Base-by-base conservation (phyloP, 2,797 vertebrate species). In the Fratercula arctica region DNA sequence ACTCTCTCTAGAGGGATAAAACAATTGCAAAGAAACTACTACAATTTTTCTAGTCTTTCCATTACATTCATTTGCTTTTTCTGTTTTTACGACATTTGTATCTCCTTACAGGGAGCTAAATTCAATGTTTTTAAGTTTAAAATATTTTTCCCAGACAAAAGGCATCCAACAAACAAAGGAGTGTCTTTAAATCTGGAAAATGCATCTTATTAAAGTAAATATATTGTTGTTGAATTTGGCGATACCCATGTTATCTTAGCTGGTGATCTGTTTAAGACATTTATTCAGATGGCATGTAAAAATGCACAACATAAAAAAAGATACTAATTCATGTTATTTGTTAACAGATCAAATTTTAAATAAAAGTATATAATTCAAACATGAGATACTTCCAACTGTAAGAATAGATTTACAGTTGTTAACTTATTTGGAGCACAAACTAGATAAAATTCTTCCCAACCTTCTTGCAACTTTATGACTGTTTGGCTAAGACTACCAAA, bases 191-290 rank as follows among this genome's bases (percentile, higher is more conserved):
- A 92, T 66, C 25, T 61, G 69, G 50, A 92, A 94, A 89, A 39
- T 70, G 18, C 7, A 41, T 67, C 53, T 74, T 85, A 68, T 8
- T 28, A 88, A 88, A 54, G 54, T 50, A 87, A 92, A 93, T 46
- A 46, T 11, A 74, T 63, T 81, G 68, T 25, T 92, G 85, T 56
- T 96, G 91, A 91, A 91, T 81, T 96, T 95, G 93, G 91, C 79
- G 66, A 61, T 39, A 74, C 33, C 35, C 4, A 0, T 89, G 72
- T 92, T 96, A 64, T 92, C 61, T 89, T 84, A 93, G 76, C 60
- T 90, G 76, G 76, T 69, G 54, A 63, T 60, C 69, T 91, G 43
- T 64, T 93, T 37, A 76, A 1, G 3, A 79, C 33, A 70, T 79
- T 77, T 85, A 80, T 77, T 85, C 68, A 89, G 80, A 74, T 64